Percentiles rank a stretch among this genome's conserved stretches.
phyloP scores from a whole-genome alignment of 2,888 invertebrate species.

The Diarsia rubi region DNA sequence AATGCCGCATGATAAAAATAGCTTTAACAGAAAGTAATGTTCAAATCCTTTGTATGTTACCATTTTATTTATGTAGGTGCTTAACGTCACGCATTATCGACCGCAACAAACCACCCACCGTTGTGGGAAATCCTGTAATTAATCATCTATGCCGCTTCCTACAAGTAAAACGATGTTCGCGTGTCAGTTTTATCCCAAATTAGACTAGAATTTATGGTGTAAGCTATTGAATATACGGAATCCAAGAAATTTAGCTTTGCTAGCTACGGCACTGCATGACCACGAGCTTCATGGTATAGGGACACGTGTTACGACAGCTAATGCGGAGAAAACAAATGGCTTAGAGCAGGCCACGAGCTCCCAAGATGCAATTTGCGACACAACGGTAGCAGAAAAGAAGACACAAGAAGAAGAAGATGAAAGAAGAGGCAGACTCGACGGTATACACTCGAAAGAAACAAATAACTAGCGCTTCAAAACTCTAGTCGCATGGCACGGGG shows the following conservation, averaged over 20 bases:
- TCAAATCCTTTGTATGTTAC: conserved; percentile 43
- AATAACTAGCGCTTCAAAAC: neutral
- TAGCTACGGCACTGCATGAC: neutral
- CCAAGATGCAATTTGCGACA: neutral
- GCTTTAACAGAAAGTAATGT: conserved; percentile 12
- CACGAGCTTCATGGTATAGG: neutral
- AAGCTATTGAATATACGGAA: conserved; percentile 10
- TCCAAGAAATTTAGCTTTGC: neutral
- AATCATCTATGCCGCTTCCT: conserved; percentile 53
- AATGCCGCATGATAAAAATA: conserved; percentile 20
- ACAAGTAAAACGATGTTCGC: conserved; percentile 20
- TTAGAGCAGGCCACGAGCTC: neutral
- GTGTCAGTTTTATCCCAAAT: conserved; percentile 38
- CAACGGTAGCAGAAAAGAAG: neutral
- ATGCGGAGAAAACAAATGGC: neutral
- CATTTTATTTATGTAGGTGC: conserved; percentile 40
- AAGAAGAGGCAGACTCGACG: neutral
- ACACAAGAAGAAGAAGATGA: neutral
- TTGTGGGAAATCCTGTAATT: conserved; percentile 63
- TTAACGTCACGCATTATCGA: conserved; percentile 57
- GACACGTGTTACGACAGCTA: neutral
- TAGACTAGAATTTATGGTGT: conserved; percentile 22
- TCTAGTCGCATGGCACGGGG: neutral
- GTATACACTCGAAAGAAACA: neutral
- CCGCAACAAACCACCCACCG: conserved; percentile 41